These are phyloP conservation scores for Pseudorectes ferrugineus DNA, from an alignment of 2,113 vertebrate genomes.

Conservation along the genomic window DNA sequence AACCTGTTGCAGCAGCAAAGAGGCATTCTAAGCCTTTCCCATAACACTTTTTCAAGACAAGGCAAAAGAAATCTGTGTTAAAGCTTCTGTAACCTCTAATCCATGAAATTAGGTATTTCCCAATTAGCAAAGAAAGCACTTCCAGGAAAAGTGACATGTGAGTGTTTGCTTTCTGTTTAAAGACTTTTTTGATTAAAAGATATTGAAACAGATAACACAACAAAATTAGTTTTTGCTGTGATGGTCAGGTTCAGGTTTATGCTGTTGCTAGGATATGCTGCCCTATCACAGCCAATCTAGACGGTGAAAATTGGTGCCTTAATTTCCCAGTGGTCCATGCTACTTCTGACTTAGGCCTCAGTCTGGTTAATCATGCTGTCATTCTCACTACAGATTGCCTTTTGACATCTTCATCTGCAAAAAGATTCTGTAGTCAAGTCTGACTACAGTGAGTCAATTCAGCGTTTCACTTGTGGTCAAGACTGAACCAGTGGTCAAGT, in stretches of 20 bases:
- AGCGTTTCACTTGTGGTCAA: not conserved
- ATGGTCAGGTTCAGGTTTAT: constrained; percentile 64
- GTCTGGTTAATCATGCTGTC: constrained; percentile 82
- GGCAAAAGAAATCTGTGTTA: constrained; percentile 55
- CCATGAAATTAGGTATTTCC: constrained; percentile 64
- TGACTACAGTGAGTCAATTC: constrained; percentile 48
- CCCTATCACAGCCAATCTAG: constrained; percentile 76
- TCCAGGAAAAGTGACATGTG: constrained; percentile 44
- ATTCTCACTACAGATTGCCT: constrained; percentile 74
- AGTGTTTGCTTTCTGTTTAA: constrained; percentile 72
- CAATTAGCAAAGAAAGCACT: constrained; percentile 59
- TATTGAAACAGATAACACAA: constrained; percentile 67
- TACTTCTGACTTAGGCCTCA: constrained; percentile 76
- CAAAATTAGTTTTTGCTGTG: constrained; percentile 71
- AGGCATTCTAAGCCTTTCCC: not conserved
- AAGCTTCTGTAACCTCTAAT: constrained; percentile 53
- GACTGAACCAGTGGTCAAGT: not conserved
- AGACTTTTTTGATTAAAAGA: constrained; percentile 75
- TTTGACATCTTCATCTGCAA: constrained; percentile 81
- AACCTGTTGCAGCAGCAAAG: not conserved
- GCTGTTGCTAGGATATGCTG: constrained; percentile 76
- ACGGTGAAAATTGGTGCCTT: constrained; percentile 76
- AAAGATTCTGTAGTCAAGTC: constrained; percentile 46
- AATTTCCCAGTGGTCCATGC: constrained; percentile 79
- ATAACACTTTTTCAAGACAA: not conserved